A percentile compares a stretch with the other conserved stretches of the same genome.
These are phyloP conservation scores for Argyrosomus regius DNA, from an alignment of 2,797 vertebrate species.

Conservation along the genomic window DNA sequence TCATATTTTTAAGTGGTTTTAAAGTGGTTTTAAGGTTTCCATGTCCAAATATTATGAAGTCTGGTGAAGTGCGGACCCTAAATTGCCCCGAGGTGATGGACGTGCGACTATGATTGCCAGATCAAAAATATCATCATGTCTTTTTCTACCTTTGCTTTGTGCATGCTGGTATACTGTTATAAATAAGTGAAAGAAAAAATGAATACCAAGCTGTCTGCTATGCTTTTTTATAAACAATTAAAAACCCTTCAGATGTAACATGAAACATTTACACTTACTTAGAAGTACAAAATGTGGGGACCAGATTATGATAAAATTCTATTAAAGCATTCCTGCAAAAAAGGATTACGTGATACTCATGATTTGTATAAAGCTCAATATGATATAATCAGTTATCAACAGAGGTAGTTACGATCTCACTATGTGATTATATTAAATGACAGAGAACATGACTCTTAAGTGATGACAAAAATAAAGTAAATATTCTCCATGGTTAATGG, in stretches of 20 bases:
- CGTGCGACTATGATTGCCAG: conserved; percentile 10
- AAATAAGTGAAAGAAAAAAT: neutral
- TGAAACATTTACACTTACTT: neutral
- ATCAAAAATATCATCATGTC: neutral
- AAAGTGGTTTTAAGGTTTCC: neutral
- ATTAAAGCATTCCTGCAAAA: neutral
- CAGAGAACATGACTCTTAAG: neutral
- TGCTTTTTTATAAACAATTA: neutral
- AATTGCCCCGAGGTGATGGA: neutral
- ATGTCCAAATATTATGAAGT: conserved; percentile 1
- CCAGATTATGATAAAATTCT: neutral
- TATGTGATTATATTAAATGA: neutral
- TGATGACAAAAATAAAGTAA: neutral
- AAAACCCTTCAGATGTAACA: neutral
- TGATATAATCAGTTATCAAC: neutral
- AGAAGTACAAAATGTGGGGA: neutral
- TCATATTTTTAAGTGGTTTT: neutral
- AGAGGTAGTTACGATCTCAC: neutral
- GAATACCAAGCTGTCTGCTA: neutral
- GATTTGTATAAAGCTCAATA: neutral
- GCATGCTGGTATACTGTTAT: neutral
- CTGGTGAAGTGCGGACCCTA: neutral
- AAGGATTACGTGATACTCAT: neutral
- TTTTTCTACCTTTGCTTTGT: conserved; percentile 11
- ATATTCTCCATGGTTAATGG: neutral